These are phyloP conservation scores for Hippocampus comes DNA, from an alignment of 2,113 vertebrate genomes.

Conservation along the genomic window DNA sequence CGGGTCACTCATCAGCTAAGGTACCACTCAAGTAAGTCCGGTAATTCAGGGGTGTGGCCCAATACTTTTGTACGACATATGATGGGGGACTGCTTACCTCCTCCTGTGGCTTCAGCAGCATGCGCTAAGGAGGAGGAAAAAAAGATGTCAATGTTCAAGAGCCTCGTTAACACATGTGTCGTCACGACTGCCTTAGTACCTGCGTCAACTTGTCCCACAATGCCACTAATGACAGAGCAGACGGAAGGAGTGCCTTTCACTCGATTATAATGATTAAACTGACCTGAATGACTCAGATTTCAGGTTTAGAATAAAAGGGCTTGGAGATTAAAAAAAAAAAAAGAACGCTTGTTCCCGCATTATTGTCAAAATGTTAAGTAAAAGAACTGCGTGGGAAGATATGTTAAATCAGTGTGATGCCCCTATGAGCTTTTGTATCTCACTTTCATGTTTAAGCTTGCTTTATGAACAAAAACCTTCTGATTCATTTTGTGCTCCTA, in stretches of 20 bases:
- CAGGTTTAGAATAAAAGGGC: constrained; percentile 5
- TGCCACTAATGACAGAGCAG: constrained; percentile 45
- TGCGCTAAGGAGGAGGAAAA: constrained; percentile 22
- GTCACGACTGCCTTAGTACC: constrained; percentile 24
- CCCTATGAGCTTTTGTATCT: background rate
- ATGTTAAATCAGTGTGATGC: background rate
- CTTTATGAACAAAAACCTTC: background rate
- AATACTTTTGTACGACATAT: background rate
- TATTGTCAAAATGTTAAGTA: constrained; percentile 10
- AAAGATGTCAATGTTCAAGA: constrained; percentile 8
- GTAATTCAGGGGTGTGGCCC: background rate
- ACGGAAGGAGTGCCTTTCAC: constrained; percentile 22
- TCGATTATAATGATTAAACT: constrained; percentile 40
- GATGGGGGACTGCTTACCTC: constrained; percentile 39
- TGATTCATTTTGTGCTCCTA: background rate
- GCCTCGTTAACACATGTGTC: constrained; percentile 36
- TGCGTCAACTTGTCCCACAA: constrained; percentile 49
- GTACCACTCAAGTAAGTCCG: background rate
- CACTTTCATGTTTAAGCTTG: background rate
- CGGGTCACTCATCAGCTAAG: background rate
- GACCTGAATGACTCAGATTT: constrained; percentile 25
- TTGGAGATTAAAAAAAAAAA: background rate
- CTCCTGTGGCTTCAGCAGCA: constrained; percentile 11
- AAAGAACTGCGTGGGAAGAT: background rate
- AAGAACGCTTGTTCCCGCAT: background rate